Evolutionary conservation across 2,797 vertebrate species (phyloP).

Genomic region (Dermochelys coriacea): DNA sequence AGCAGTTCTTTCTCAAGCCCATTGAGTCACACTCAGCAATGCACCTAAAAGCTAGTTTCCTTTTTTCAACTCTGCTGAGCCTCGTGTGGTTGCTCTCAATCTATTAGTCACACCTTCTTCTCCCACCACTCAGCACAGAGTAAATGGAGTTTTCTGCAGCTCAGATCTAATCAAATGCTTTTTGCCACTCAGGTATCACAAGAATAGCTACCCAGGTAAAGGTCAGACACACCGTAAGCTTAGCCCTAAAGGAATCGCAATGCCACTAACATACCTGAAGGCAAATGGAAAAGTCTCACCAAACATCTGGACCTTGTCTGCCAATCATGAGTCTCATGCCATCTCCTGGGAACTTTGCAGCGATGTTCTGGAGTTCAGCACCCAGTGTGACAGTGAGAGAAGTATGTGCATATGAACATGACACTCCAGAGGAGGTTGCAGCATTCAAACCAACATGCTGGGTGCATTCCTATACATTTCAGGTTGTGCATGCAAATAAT

Average conservation of each 20-base stretch:
- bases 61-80: background rate
- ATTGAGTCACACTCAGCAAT: background rate
- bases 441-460: background rate
- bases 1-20: background rate
- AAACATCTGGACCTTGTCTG: background rate
- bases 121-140: background rate
- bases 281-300: background rate
- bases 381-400: background rate
- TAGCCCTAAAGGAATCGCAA: background rate
- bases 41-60: background rate
- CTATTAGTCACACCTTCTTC: background rate
- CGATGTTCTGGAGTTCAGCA: background rate
- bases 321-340: background rate
- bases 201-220: background rate
- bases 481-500: background rate
- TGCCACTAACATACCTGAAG: background rate
- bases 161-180: background rate
- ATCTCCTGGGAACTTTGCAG: background rate
- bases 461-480: background rate
- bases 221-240: background rate
- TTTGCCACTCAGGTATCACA: background rate
- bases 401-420: background rate
- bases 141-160: background rate
- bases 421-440: background rate
- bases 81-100: background rate